These are phyloP conservation scores for Cnemophilus loriae DNA, from an alignment of 2,113 vertebrate genomes.

Conservation along the genomic window DNA sequence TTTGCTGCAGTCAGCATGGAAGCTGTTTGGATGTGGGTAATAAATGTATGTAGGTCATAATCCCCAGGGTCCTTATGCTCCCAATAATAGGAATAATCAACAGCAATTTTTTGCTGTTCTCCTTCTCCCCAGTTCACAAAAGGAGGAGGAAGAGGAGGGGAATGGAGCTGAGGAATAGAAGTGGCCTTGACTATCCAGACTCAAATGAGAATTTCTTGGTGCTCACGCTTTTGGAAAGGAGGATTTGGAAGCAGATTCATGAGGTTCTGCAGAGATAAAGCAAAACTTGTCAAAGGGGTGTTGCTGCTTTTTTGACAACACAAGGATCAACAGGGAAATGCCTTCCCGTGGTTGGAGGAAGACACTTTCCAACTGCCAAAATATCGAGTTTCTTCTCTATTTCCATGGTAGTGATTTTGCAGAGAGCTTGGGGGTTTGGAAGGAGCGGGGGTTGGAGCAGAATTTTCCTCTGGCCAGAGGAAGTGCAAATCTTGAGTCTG, in stretches of 20 bases:
- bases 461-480: background rate
- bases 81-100: background rate
- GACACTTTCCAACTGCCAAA: background rate
- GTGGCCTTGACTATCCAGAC: background rate
- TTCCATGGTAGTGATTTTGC: background rate
- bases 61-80: background rate
- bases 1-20: background rate
- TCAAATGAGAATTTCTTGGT: background rate
- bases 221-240: background rate
- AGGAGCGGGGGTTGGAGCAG: background rate
- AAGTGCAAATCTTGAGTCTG: background rate
- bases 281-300: background rate
- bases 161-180: background rate
- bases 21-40: background rate
- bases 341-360: background rate
- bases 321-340: background rate
- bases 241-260: background rate
- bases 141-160: background rate
- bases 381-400: background rate
- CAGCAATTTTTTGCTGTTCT: background rate
- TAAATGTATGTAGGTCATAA: background rate
- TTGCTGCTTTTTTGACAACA: background rate
- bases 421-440: background rate
- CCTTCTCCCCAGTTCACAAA: accelerated
- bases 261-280: background rate